A percentile compares a stretch with the other conserved stretches of the same genome.
Evolutionary conservation across 2,888 invertebrate genomes (phyloP).

Genomic region (Fragum sueziense): DNA sequence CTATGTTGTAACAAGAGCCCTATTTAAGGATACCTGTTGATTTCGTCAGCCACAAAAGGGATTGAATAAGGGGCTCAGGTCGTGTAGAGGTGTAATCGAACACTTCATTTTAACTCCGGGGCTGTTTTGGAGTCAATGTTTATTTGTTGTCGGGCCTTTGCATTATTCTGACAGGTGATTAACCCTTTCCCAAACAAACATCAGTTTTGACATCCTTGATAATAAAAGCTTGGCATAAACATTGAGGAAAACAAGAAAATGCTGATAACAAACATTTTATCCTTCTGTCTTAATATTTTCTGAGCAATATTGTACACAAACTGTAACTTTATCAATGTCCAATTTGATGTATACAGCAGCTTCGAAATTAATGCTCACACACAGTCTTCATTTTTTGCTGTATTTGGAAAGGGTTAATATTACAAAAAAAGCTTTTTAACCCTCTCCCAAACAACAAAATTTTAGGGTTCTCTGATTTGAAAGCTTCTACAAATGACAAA

Average conservation of each 20-base stretch:
- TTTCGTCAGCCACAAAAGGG: constrained; percentile 1
- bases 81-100: neutral
- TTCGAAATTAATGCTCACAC: too few species aligned
- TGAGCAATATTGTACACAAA: too few species aligned
- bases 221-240: neutral
- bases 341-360: too few species aligned
- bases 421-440: too few species aligned
- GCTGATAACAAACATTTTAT: neutral
- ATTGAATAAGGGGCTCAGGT: neutral
- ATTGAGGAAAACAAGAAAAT: constrained; percentile 2
- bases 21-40: neutral
- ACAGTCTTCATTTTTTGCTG: neutral
- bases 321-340: too few species aligned
- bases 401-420: neutral
- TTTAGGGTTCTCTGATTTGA: too few species aligned
- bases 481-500: too few species aligned
- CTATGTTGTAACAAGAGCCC: too few species aligned
- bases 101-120: constrained; percentile 12
- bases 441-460: too few species aligned
- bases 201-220: neutral
- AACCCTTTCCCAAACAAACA: neutral
- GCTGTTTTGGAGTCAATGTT: constrained; percentile 16
- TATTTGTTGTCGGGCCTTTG: neutral
- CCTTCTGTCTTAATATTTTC: too few species aligned
- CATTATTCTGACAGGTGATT: neutral